Evolutionary conservation across 1,140 invertebrate genomes (phyloP), one percentile per base, ranked within the genome.

Genomic region (Antheraea pernyi): DNA sequence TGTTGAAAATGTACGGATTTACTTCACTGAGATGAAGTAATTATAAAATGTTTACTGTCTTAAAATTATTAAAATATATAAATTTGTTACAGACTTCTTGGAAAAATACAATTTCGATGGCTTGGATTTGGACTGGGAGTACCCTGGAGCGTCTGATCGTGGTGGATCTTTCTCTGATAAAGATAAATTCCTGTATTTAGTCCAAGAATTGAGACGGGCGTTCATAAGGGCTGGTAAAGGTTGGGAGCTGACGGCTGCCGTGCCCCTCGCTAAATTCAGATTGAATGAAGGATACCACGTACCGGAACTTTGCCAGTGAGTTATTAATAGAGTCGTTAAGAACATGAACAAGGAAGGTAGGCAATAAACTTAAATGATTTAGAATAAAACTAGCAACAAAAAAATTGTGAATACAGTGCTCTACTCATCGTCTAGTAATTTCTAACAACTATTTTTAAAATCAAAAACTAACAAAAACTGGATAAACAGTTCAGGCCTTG

Each of bases 181-280:
- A 86, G 95, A 97, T 71, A 94, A 94, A 48, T 97, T 97, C 91
- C 93, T 96, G n/a, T 97, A 95, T 80, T 95, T 97, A 59, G 96
- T 98, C 0, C 95, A 97, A 80, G 97, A 98, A 83, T 80, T 98
- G 73, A 92, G 95, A 72, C 93, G 95, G 16, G 97, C 97, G 18
- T 98, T 98, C 83, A 94, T 96, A 80, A 94, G 94, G 22, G 94
- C 94, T 69, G 94, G 94, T 0, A 95, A 95, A 78, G 95, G 94
- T n/a, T 97, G 96, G 96, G 96, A 98, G 83, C 95, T 98, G 19
- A 98, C 97, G 0, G 97, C 97, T 92, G 97, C 97, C 0, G 97
- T 98, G 39, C 97, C 97, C 0, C 91, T 98, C 19, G 97, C 97
- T 0, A 97, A 97, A 84, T 97, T 97, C 82, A 91, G 97, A 16